Conservation (phyloP, 2,113 vertebrate genomes). For the Notiomystis cincta region DNA sequence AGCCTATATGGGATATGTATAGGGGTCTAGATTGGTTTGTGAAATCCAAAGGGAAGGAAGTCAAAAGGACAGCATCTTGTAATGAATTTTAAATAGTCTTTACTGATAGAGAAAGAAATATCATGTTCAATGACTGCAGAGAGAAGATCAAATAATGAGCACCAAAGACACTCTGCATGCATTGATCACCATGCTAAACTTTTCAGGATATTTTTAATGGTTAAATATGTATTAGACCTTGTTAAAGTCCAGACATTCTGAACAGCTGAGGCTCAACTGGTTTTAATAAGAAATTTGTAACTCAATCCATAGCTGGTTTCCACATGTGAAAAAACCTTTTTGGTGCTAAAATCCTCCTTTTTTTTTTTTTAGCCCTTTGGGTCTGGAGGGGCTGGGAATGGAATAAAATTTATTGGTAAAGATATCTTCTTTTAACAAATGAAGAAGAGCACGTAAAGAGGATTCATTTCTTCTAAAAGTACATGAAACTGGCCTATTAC, state of each 20-base stretch:
- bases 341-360: neutral
- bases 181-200: neutral
- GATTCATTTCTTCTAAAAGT: neutral
- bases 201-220: neutral
- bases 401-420: neutral
- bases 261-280: neutral
- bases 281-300: neutral
- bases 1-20: neutral
- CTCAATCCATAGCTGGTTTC: neutral
- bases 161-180: neutral
- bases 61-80: neutral
- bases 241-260: neutral
- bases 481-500: neutral
- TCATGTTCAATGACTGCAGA: neutral
- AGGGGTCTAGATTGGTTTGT: neutral
- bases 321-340: rapidly evolving
- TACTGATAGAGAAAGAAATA: neutral
- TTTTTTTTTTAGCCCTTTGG: neutral
- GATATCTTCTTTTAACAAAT: neutral
- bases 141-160: neutral
- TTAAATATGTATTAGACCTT: neutral
- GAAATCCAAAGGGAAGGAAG: neutral
- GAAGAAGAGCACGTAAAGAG: neutral
- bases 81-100: neutral
- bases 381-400: neutral